Base-by-base conservation (phyloP, 1,140 invertebrate genomes). In the Probaryconus sp. region DNA sequence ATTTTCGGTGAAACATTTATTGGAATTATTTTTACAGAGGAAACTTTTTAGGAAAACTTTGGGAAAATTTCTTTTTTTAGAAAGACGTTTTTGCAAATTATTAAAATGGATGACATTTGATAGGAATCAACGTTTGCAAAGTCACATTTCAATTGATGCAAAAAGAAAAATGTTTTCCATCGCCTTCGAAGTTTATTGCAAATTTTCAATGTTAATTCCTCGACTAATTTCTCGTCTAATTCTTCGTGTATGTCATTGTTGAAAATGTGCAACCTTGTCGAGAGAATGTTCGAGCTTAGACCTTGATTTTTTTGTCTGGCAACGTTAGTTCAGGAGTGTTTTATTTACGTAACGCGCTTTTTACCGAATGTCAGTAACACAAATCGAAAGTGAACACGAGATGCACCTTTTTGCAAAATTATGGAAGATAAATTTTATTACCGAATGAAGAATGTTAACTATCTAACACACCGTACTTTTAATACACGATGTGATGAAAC, bases 371-470 rank as follows among this genome's bases (percentile, higher is more conserved):
- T 24, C 24, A 42, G 10, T 26, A 30, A 43, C 3, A 10, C 7
- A 11, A 31, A 55, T 45, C 26, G 50, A 47, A 65, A 65, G 50
- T 48, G 50, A 65, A 55, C 31, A 38, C 42, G 3, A 55, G 26
- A 53, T 65, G 50, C 31, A 38, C 20, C 48, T 65, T 65, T 55
- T 65, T 55, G 42, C 42, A 33, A 63, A 63, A 42, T 26, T 28
- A 20, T 9, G 17, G 11, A 26, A 64, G 17, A 30, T 33, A 45
- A 35, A 42, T 17, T 42, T 64, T 42, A 51, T 64, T 31, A 33
- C 18, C 13, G 20, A 18, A 17, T 17, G 26, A 42, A 45, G 40
- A 53, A 65, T 65, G 28, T 63, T 50, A 65, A 53, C 20, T 43
- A 20, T 47, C 33, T 35, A 35, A 35, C 33, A 35, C 10, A 11